A percentile compares a stretch with the other conserved stretches of the same genome.
These are phyloP conservation scores for Acrobeloides nanus DNA, from an alignment of 2,888 invertebrate species.

Conservation along the genomic window DNA sequence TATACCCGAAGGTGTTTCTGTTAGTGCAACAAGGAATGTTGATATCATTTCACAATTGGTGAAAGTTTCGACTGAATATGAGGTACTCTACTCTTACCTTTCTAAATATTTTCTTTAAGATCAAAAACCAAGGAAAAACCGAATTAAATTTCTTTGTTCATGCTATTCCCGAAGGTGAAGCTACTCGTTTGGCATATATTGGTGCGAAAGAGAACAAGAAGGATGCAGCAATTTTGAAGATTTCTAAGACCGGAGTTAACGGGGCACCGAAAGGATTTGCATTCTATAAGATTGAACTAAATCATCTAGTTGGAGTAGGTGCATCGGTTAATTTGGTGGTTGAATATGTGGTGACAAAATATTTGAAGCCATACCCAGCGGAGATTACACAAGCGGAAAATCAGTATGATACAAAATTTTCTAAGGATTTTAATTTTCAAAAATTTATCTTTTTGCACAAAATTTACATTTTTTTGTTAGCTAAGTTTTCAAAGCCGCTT, in stretches of 20 bases:
- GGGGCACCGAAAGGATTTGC: slow-evolving; percentile 12
- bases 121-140: slow-evolving; percentile 35
- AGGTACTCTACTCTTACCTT: too few relatives aligned
- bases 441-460: slow-evolving; percentile 2
- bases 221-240: slow-evolving; percentile 25
- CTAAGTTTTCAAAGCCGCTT: background rate
- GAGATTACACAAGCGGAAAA: slow-evolving; percentile 84
- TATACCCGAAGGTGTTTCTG: slow-evolving; percentile 9
- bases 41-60: slow-evolving; percentile 47
- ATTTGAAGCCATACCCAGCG: slow-evolving; percentile 73
- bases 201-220: slow-evolving; percentile 27
- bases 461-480: background rate
- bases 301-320: slow-evolving; percentile 32
- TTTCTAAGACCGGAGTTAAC: slow-evolving; percentile 27
- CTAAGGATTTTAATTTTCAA: slow-evolving; percentile 8
- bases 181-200: slow-evolving; percentile 29
- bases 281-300: slow-evolving; percentile 36
- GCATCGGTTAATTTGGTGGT: slow-evolving; percentile 54
- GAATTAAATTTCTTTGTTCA: slow-evolving; percentile 31
- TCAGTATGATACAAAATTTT: slow-evolving; percentile 59
- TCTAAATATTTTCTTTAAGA: too few relatives aligned
- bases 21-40: slow-evolving; percentile 29
- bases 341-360: slow-evolving; percentile 69
- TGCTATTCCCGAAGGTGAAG: slow-evolving; percentile 31
- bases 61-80: slow-evolving; percentile 32